Percentiles rank a stretch among this genome's conserved stretches.
These are phyloP conservation scores for Mylabris phalerata DNA, from an alignment of 1,140 invertebrate genomes.

Conservation along the genomic window DNA sequence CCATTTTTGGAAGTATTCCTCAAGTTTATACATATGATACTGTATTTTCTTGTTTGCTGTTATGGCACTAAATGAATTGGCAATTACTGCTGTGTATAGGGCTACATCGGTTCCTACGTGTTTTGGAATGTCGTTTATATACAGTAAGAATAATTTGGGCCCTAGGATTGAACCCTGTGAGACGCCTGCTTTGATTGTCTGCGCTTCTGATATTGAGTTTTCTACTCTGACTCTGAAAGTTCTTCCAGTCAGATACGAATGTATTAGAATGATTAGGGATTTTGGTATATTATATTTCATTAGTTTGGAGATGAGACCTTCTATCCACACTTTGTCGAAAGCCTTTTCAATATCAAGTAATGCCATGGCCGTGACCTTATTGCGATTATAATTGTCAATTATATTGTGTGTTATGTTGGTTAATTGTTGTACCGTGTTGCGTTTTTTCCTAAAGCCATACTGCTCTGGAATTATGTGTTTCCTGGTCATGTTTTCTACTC, in stretches of 20 bases:
- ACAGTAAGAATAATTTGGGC: slow-evolving; percentile 24
- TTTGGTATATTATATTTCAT: slow-evolving; percentile 10
- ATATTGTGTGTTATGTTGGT: slow-evolving; percentile 36
- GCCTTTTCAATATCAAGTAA: slow-evolving; percentile 37
- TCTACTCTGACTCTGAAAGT: slow-evolving; percentile 25
- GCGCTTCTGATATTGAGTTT: slow-evolving; percentile 11
- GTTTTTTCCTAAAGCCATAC: slow-evolving; percentile 39
- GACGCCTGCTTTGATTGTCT: slow-evolving; percentile 25
- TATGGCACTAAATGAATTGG: slow-evolving; percentile 13
- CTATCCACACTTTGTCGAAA: slow-evolving; percentile 36
- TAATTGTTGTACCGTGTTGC: slow-evolving; percentile 39
- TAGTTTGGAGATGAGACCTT: slow-evolving; percentile 33
- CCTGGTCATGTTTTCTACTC: not conserved
- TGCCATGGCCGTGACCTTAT: slow-evolving; percentile 17
- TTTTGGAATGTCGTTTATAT: slow-evolving; percentile 24
- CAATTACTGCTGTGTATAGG: slow-evolving; percentile 31
- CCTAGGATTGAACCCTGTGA: slow-evolving; percentile 28
- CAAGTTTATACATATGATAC: slow-evolving; percentile 3
- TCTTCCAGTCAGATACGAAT: slow-evolving; percentile 27
- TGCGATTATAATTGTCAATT: slow-evolving; percentile 28
- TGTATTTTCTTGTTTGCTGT: slow-evolving; percentile 10
- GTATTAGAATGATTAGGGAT: slow-evolving; percentile 24
- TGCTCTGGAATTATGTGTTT: slow-evolving; percentile 18
- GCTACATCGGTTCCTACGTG: slow-evolving; percentile 17
- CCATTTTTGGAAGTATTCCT: slow-evolving; percentile 9